phyloP scores from a whole-genome alignment of 2,113 vertebrate species.

The Callorhinus ursinus region DNA sequence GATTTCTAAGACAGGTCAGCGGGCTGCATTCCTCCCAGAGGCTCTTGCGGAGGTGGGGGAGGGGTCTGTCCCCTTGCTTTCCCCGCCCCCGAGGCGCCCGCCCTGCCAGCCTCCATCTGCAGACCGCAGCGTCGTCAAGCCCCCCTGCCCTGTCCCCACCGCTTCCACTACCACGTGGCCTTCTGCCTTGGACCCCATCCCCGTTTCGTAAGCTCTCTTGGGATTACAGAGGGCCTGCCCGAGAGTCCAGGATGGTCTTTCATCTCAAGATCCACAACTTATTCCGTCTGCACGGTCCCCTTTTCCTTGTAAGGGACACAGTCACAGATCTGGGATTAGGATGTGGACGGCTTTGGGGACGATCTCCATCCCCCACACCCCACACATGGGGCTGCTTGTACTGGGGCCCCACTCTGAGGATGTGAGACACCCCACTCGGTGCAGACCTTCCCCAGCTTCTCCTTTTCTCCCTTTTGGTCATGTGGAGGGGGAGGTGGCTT shows the following conservation, averaged over 20 bases:
- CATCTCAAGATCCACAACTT: not conserved
- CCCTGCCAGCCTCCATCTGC: fast-evolving
- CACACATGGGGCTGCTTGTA: fast-evolving
- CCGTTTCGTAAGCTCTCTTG: not conserved
- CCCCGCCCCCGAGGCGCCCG: fast-evolving
- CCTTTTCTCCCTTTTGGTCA: not conserved
- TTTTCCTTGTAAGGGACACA: not conserved
- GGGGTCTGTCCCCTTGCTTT: too few relatives aligned
- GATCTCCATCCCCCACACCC: fast-evolving
- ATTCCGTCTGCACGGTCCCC: not conserved
- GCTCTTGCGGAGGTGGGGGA: too few relatives aligned
- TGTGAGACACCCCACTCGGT: fast-evolving
- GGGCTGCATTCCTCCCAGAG: fast-evolving
- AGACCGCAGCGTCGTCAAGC: fast-evolving
- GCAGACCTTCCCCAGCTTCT: not conserved
- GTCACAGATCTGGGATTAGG: fast-evolving
- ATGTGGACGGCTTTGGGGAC: fast-evolving
- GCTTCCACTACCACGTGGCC: fast-evolving
- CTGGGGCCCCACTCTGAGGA: fast-evolving
- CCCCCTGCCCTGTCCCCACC: not conserved
- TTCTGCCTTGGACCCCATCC: not conserved
- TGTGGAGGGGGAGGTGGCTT: not conserved
- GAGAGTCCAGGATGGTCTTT: not conserved
- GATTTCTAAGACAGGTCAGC: fast-evolving
- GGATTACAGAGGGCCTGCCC: fast-evolving